These are phyloP conservation scores for Drosophila pegasa DNA, from an alignment of 2,888 invertebrate species.

Conservation along the genomic window DNA sequence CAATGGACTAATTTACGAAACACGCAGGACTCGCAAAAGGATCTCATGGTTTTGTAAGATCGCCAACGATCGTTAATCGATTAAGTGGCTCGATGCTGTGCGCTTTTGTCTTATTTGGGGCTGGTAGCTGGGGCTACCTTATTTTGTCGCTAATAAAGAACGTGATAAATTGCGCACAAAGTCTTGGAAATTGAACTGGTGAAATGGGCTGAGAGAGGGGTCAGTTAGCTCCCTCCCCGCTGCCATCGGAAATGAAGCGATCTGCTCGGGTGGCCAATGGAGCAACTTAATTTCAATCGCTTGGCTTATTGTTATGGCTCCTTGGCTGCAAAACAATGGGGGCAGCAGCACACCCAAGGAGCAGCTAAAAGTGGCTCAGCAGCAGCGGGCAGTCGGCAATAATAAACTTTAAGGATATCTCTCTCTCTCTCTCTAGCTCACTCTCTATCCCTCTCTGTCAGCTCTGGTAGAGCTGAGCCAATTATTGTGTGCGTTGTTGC, in stretches of 20 bases:
- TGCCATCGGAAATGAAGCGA: constrained; percentile 9
- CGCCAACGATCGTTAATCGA: constrained; percentile 74
- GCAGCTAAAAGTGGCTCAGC: constrained; percentile 29
- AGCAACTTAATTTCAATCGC: constrained; percentile 78
- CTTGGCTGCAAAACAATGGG: constrained; percentile 69
- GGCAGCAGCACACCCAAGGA: constrained; percentile 62
- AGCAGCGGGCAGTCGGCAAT: constrained; percentile 53
- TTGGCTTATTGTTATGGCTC: constrained; percentile 68
- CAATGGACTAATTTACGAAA: constrained; percentile 81
- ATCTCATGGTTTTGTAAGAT: constrained; percentile 14
- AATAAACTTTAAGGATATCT: constrained; percentile 74
- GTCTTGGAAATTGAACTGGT: constrained; percentile 30
- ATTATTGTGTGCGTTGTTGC: constrained; percentile 83
- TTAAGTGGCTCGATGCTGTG: constrained; percentile 56
- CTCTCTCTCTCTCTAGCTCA: not conserved
- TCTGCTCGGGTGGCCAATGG: constrained; percentile 62
- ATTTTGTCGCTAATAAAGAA: constrained; percentile 74
- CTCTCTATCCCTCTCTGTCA: not conserved
- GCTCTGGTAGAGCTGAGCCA: constrained; percentile 58
- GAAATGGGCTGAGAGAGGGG: not conserved
- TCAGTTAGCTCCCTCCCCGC: not conserved
- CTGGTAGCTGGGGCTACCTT: constrained; percentile 3
- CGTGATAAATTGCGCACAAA: constrained; percentile 78
- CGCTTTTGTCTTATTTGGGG: constrained; percentile 55
- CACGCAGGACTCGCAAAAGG: constrained; percentile 35